Evolutionary conservation across 2,888 invertebrate species (phyloP), one percentile per base, ranked within the genome.

Genomic region (Tachystola acroxantha): DNA sequence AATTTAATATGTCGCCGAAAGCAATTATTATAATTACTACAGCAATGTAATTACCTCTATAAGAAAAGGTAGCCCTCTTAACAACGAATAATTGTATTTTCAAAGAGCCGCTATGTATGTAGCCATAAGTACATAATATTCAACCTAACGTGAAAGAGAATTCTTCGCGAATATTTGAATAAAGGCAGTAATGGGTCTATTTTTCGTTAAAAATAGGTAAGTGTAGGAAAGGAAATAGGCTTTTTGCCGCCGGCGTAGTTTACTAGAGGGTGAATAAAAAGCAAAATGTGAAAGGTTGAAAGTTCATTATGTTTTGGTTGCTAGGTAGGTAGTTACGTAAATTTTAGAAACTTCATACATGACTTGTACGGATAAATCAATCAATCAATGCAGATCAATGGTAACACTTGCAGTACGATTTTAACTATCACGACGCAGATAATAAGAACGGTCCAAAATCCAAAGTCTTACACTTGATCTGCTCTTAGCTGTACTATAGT

Each of bases 11-110:
- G 74, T 77, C 72, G 61, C 60, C 64, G 55, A 73, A 73, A 65
- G 71, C 81, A 75, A 85, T 85, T 85, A 84, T 70, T 56, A 77
- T 84, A 85, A 85, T 85, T 79, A 82, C 71, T 58, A 53, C 57
- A 64, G 64, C 72, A 55, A 68, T 63, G 55, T 85, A 78, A 84
- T 84, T 81, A 82, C 64, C 48, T 47, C 58, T 60, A 67, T 64
- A 75, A 74, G 70, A 76, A 72, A 71, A 66, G 63, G 68, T 54
- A 57, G 57, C 49, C 59, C 54, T 75, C 67, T 61, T 71, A 67
- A 75, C 64, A 66, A 74, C 53, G 56, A 60, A 57, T 77, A 81
- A 81, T 79, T 81, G 64, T 69, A 53, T 79, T 78, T 75, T 72
- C 72, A 78, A 81, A 78, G 77, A 58, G 66, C 55, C 59, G 68